Conservation (phyloP, 2,888 invertebrate species). For the Synanthedon andrenaeformis region DNA sequence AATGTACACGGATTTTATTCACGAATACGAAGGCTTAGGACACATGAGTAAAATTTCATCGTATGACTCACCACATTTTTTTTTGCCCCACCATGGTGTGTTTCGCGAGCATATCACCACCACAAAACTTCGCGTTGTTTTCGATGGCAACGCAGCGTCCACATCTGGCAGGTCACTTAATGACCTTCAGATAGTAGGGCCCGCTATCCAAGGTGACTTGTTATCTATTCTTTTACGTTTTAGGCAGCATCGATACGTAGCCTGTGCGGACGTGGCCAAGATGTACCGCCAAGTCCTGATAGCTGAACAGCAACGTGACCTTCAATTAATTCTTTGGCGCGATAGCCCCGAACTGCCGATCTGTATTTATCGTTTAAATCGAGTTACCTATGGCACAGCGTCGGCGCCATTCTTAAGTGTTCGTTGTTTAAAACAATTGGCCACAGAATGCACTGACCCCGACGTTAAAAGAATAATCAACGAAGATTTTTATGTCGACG, state of each 20-base stretch:
- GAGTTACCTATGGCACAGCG: constrained; percentile 19
- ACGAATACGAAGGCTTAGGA: constrained; percentile 9
- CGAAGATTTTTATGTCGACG: constrained; percentile 16
- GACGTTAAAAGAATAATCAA: constrained; percentile 11
- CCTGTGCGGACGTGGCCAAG: constrained; percentile 14
- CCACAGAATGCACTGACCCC: constrained; percentile 16
- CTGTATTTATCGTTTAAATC: constrained; percentile 15
- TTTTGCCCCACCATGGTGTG: constrained; percentile 11
- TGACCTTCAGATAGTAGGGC: constrained; percentile 11
- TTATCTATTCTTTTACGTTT: constrained; percentile 14
- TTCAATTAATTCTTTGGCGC: constrained; percentile 18
- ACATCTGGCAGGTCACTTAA: constrained; percentile 9
- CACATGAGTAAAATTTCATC: constrained; percentile 7
- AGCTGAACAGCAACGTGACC: no score
- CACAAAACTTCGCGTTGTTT: constrained; percentile 7
- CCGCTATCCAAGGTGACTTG: constrained; percentile 12
- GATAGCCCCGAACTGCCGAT: constrained; percentile 12
- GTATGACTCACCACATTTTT: constrained; percentile 4
- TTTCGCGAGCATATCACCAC: constrained; percentile 6
- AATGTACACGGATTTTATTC: constrained; percentile 9
- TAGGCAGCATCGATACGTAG: constrained; percentile 8
- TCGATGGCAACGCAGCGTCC: constrained; percentile 7
- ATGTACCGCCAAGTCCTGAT: constrained; percentile 8
- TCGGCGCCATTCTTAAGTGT: constrained; percentile 21
- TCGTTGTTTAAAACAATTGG: constrained; percentile 19